Conservation (phyloP, 1,140 invertebrate species). For the Maconellicoccus hirsutus region DNA sequence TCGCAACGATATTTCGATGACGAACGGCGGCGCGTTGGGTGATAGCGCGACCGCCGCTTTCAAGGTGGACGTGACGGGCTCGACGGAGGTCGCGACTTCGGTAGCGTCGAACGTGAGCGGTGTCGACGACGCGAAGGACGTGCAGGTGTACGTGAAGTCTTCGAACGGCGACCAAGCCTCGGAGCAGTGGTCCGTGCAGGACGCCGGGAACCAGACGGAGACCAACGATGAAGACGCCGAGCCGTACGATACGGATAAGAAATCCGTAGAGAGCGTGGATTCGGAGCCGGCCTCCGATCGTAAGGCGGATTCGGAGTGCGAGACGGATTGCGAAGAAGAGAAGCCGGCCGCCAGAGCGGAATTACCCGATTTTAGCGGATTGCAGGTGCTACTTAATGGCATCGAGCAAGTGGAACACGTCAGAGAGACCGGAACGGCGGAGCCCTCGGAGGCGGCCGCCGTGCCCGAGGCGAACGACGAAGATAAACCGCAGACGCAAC, state of each 20-base stretch:
- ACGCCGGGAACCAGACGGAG: conserved; percentile 70
- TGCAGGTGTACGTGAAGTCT: no score
- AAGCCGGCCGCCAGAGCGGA: no score
- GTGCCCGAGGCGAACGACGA: conserved; percentile 35
- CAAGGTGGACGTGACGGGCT: no score
- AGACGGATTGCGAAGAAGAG: neutral
- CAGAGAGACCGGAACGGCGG: conserved; percentile 29
- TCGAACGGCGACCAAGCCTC: neutral
- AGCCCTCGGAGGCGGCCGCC: no score
- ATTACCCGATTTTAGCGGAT: conserved; percentile 52
- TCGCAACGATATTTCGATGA: no score
- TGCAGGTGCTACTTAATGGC: conserved; percentile 68
- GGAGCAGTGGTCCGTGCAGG: conserved; percentile 41
- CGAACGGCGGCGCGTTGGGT: no score
- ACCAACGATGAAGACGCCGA: conserved; percentile 32
- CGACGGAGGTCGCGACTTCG: no score
- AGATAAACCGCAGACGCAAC: neutral
- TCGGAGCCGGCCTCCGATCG: conserved; percentile 25
- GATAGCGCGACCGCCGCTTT: no score
- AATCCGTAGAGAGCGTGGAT: neutral
- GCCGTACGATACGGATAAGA: conserved; percentile 25
- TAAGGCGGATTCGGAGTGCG: conserved; percentile 10
- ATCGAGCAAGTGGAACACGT: conserved; percentile 54
- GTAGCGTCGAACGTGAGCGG: neutral
- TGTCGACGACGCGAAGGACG: neutral